Evolutionary conservation across 30 jellyfish, hydroid and myxozoan species (phyloP).

Genomic region (Cassiopea andromeda): DNA sequence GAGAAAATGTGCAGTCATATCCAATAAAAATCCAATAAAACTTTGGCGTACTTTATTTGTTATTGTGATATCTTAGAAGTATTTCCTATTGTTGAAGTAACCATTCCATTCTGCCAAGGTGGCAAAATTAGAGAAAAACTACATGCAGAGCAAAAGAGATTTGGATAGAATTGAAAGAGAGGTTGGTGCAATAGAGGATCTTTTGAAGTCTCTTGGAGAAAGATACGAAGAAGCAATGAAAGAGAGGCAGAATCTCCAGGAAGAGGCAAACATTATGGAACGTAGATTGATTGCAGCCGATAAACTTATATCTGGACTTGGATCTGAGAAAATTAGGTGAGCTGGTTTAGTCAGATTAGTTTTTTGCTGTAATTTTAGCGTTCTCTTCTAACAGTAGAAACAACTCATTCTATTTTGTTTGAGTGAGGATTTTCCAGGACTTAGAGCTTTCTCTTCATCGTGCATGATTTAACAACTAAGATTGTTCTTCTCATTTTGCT

Average conservation of each 20-base stretch:
- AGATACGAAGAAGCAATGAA: slow-evolving; percentile 90
- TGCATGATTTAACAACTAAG: no score
- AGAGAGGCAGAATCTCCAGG: slow-evolving; percentile 88
- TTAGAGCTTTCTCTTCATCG: no score
- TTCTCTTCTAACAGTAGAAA: no score
- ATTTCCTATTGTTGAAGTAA: not conserved
- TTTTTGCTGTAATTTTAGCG: not conserved
- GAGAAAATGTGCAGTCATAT: no score
- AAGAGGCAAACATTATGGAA: slow-evolving; percentile 96
- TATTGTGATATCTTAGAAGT: no score
- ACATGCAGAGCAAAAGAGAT: slow-evolving; percentile 89
- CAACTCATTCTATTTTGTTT: no score
- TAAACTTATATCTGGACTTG: slow-evolving; percentile 94
- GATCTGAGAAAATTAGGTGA: slow-evolving; percentile 93
- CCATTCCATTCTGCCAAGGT: slow-evolving; percentile 42
- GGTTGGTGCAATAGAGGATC: slow-evolving; percentile 92
- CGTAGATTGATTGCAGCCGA: slow-evolving; percentile 98
- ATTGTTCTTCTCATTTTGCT: no score
- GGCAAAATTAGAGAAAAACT: slow-evolving; percentile 89
- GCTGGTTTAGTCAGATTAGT: not conserved
- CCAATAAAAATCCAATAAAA: no score
- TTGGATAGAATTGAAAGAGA: slow-evolving; percentile 90
- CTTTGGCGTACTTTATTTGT: no score
- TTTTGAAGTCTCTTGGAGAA: slow-evolving; percentile 77
- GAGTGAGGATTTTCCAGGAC: no score